A percentile compares a stretch with the other conserved stretches of the same genome.
Conservation (phyloP, 2,888 invertebrate species). For the Hirtodrosophila trivittata region DNA sequence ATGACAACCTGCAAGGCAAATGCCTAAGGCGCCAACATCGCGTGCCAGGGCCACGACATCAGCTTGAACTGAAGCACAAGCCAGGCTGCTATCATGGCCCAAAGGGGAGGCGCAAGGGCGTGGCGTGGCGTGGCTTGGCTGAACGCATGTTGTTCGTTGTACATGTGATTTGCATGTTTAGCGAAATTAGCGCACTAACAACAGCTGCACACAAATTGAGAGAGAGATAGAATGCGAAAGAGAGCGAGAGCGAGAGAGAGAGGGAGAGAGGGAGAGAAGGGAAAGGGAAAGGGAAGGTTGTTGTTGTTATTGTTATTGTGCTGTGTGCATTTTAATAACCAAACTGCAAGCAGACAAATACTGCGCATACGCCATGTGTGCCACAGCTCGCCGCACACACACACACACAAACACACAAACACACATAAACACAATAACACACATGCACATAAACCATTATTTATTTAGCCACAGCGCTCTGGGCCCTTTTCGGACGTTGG, state of each 20-base stretch:
- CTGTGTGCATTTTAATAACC: conserved; percentile 66
- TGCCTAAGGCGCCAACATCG: conserved; percentile 73
- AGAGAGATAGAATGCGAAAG: neutral
- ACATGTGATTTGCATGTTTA: conserved; percentile 79
- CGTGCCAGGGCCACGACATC: conserved; percentile 72
- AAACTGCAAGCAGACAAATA: conserved; percentile 63
- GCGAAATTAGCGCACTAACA: conserved; percentile 78
- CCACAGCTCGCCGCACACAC: conserved; percentile 16
- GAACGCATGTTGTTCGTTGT: conserved; percentile 41
- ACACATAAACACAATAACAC: conserved; percentile 8
- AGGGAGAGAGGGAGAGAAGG: neutral
- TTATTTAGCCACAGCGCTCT: conserved; percentile 61
- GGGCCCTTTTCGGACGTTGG: conserved; percentile 35
- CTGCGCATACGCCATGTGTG: conserved; percentile 69
- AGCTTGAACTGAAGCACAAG: conserved; percentile 66
- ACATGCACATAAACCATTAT: conserved; percentile 63
- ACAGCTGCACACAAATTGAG: conserved; percentile 59
- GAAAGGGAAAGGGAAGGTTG: neutral
- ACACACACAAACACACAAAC: conserved; percentile 6
- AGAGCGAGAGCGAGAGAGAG: neutral
- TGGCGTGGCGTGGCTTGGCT: conserved; percentile 23
- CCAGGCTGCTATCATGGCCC: conserved; percentile 15
- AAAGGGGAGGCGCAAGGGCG: conserved; percentile 5
- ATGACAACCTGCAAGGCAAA: conserved; percentile 77
- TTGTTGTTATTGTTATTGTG: conserved; percentile 32